Conservation (phyloP, 1,140 invertebrate genomes). For the Drusus annulatus region DNA sequence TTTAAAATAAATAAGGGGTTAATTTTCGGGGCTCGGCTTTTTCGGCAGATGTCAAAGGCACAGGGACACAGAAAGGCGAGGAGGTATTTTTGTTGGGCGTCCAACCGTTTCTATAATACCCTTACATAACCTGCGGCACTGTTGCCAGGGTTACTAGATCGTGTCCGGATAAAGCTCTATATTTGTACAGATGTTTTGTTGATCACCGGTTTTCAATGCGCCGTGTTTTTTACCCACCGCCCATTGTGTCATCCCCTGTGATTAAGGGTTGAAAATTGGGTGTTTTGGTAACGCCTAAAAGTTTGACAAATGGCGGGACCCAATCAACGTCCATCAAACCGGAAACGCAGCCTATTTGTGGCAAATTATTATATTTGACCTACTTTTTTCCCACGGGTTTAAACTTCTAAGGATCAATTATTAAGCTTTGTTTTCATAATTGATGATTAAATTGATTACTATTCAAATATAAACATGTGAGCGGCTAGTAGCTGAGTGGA, state of each 20-base stretch:
- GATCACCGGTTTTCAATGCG: slow-evolving; percentile 45
- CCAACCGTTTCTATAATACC: slow-evolving; percentile 38
- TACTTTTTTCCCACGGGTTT: no score
- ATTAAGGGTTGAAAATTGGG: slow-evolving; percentile 43
- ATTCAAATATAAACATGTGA: no score
- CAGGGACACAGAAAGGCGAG: slow-evolving; percentile 32
- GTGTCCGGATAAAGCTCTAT: slow-evolving; percentile 52
- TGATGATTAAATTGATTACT: no score
- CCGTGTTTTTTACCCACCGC: slow-evolving; percentile 32
- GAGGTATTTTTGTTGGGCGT: slow-evolving; percentile 54
- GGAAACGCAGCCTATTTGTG: neutral
- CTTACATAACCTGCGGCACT: slow-evolving; percentile 28
- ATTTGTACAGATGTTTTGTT: slow-evolving; percentile 57
- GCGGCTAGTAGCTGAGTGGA: no score
- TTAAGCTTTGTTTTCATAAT: no score
- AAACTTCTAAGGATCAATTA: no score
- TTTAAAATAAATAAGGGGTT: slow-evolving; percentile 8
- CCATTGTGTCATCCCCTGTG: slow-evolving; percentile 43
- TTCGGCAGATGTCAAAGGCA: slow-evolving; percentile 43
- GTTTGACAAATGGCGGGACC: slow-evolving; percentile 11
- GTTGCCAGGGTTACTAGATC: slow-evolving; percentile 41
- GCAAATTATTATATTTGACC: no score
- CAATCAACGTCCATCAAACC: slow-evolving; percentile 30
- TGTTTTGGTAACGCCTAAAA: slow-evolving; percentile 37
- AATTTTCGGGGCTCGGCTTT: slow-evolving; percentile 14